A percentile compares a stretch with the other conserved stretches of the same genome.
phyloP scores from a whole-genome alignment of 2,113 vertebrate species.

The Phoxinus phoxinus region DNA sequence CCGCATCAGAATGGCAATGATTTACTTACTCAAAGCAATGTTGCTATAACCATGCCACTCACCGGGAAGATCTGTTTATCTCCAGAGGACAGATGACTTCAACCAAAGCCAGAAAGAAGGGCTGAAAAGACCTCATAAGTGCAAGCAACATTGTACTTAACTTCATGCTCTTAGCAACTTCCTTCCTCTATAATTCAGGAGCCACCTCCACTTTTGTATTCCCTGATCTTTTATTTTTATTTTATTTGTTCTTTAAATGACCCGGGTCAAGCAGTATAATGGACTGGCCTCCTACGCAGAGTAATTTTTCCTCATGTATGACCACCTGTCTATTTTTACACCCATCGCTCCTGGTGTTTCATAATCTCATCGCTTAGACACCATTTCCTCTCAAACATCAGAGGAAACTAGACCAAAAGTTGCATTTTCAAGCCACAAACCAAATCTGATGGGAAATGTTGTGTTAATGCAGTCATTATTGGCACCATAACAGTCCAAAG shows the following conservation, averaged over 20 bases:
- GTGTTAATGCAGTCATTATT: constrained; percentile 24
- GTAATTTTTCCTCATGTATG: constrained; percentile 13
- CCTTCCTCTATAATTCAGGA: constrained; percentile 14
- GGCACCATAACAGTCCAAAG: constrained; percentile 5
- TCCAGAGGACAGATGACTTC: background rate
- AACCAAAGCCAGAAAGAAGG: background rate
- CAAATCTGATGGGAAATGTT: background rate
- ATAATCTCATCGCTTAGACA: background rate
- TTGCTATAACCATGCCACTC: background rate
- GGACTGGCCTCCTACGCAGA: constrained; percentile 20
- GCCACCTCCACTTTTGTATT: constrained; percentile 5
- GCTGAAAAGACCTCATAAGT: background rate
- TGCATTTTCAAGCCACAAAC: background rate
- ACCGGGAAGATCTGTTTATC: background rate
- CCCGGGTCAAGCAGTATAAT: constrained; percentile 24
- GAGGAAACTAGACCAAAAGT: background rate
- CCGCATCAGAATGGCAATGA: background rate
- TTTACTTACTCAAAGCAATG: background rate
- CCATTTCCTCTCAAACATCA: constrained; percentile 4
- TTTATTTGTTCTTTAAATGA: background rate
- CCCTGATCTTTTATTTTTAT: background rate
- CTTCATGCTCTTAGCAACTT: constrained; percentile 2
- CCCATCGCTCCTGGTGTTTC: background rate
- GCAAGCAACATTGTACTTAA: background rate
- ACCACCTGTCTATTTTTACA: constrained; percentile 11